phyloP scores from a whole-genome alignment of 1,140 invertebrate genomes.

The Bombus difficillimus region DNA sequence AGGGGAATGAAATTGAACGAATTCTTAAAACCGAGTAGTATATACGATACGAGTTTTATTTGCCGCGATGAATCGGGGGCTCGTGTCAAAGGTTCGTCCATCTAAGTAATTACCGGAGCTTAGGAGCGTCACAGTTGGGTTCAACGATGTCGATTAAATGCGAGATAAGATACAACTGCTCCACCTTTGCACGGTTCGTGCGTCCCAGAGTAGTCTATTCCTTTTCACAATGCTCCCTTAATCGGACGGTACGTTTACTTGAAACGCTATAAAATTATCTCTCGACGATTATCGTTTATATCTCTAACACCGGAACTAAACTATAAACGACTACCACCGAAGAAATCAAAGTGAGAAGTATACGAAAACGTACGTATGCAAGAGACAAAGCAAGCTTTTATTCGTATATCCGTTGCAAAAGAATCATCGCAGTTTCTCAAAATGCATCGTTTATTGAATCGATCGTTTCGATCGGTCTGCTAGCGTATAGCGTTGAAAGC shows the following conservation, averaged over 20 bases:
- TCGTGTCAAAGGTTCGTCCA: constrained; percentile 64
- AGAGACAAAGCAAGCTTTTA: not conserved
- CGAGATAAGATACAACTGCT: constrained; percentile 67
- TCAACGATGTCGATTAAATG: constrained; percentile 66
- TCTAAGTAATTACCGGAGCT: constrained; percentile 70
- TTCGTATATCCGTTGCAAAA: not conserved
- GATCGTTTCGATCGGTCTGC: too few relatives aligned
- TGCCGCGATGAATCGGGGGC: constrained; percentile 4
- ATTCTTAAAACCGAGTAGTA: constrained; percentile 11
- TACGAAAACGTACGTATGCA: too few relatives aligned
- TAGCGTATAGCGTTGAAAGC: too few relatives aligned
- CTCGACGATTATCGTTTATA: not conserved
- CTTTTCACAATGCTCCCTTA: constrained; percentile 32
- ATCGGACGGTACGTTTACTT: not conserved
- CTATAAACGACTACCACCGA: not conserved
- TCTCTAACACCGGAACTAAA: not conserved
- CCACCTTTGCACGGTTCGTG: constrained; percentile 43
- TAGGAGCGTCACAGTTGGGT: constrained; percentile 64
- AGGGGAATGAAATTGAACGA: constrained; percentile 27
- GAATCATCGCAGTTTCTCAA: too few relatives aligned
- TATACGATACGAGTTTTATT: constrained; percentile 43
- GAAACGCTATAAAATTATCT: not conserved
- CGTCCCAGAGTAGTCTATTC: not conserved
- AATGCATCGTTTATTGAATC: too few relatives aligned
- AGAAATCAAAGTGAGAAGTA: not conserved